Percentiles rank a stretch among this genome's conserved stretches.
Conservation (phyloP, 1,140 invertebrate genomes). For the Drosophila biarmipes region DNA sequence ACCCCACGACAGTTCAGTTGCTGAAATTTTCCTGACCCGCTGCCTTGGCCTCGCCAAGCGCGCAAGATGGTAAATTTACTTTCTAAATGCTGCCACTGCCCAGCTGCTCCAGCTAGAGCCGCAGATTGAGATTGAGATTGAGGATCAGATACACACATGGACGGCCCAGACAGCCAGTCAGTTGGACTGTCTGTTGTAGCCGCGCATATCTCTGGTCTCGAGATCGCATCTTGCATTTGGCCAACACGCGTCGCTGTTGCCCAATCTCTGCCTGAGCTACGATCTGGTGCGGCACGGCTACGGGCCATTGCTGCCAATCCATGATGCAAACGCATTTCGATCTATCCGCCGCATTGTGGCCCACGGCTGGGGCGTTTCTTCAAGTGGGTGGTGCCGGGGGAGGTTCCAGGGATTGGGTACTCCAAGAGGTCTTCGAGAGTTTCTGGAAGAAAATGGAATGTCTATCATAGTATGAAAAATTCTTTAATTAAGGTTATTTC, state of each 20-base stretch:
- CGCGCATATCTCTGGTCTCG: conserved; percentile 9
- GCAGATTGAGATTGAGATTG: conserved; percentile 16
- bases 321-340: conserved; percentile 69
- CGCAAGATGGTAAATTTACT: conserved; percentile 67
- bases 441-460: too few species aligned
- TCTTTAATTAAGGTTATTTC: too few species aligned
- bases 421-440: background rate
- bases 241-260: conserved; percentile 66
- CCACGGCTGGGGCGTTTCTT: conserved; percentile 13
- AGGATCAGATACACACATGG: conserved; percentile 17
- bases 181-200: conserved; percentile 28
- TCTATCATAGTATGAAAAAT: too few species aligned
- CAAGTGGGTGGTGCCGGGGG: conserved; percentile 7
- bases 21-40: conserved; percentile 73
- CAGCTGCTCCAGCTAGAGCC: conserved; percentile 27
- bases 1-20: conserved; percentile 77
- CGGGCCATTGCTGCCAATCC: conserved; percentile 49
- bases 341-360: conserved; percentile 42
- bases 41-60: conserved; percentile 20
- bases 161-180: background rate
- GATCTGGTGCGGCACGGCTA: conserved; percentile 61
- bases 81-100: conserved; percentile 69
- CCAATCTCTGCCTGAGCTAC: conserved; percentile 59
- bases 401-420: too few species aligned
- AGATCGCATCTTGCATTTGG: conserved; percentile 74